A percentile compares a stretch with the other conserved stretches of the same genome.
Evolutionary conservation across 1,140 invertebrate species (phyloP).

Genomic region (Copidosoma floridanum): DNA sequence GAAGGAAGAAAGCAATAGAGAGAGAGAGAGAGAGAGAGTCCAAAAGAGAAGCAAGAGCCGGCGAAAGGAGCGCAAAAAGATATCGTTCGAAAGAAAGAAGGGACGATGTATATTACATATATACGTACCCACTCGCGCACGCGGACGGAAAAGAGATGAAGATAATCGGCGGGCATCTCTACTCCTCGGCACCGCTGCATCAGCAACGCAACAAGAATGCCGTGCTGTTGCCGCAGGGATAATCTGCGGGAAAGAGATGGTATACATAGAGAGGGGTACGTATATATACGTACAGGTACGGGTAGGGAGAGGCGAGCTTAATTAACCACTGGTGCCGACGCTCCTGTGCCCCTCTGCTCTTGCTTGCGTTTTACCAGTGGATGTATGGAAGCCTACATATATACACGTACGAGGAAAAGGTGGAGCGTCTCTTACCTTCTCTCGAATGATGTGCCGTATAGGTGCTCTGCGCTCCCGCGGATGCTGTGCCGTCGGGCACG

Average conservation of each 20-base stretch:
- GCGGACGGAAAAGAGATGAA: slow-evolving; percentile 3
- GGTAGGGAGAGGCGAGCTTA: slow-evolving; percentile 13
- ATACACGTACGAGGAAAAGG: too few relatives aligned
- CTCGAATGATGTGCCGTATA: background rate
- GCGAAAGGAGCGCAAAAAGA: slow-evolving; percentile 14
- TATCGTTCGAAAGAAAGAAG: slow-evolving; percentile 2
- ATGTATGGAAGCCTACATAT: too few relatives aligned
- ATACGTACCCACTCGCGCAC: background rate
- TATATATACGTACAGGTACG: too few relatives aligned
- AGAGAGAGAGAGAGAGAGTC: slow-evolving; percentile 21
- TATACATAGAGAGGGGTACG: too few relatives aligned
- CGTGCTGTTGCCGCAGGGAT: slow-evolving; percentile 21
- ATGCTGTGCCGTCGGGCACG: background rate
- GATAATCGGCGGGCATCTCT: slow-evolving; percentile 15
- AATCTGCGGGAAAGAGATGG: slow-evolving; percentile 9
- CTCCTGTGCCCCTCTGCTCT: too few relatives aligned
- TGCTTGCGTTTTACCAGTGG: too few relatives aligned
- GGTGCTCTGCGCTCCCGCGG: too few relatives aligned
- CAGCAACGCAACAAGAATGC: slow-evolving; percentile 5
- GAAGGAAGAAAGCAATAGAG: too few relatives aligned
- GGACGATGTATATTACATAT: background rate
- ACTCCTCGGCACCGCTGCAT: too few relatives aligned
- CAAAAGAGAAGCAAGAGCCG: slow-evolving; percentile 18
- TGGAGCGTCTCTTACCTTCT: too few relatives aligned
- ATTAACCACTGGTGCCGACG: slow-evolving; percentile 13